Evolutionary conservation across 1,140 invertebrate species (phyloP).

Genomic region (Nymphalis io): DNA sequence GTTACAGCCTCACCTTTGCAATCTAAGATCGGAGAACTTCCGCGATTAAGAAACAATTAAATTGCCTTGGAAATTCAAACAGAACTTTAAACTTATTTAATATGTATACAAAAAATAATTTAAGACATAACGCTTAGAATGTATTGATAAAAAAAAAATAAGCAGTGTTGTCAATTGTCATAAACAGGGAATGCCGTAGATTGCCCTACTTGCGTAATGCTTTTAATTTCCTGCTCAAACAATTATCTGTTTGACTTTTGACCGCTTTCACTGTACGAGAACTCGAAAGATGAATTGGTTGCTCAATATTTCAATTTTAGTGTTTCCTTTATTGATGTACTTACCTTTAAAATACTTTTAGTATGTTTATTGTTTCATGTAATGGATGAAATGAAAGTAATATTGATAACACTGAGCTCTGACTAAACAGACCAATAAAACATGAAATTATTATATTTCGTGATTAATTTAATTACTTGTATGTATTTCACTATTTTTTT

Average conservation of each 20-base stretch:
- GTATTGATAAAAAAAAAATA: no score
- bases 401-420: not conserved
- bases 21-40: slow-evolving; percentile 40
- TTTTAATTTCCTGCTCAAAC: slow-evolving; percentile 77
- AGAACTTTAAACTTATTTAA: not conserved
- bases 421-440: not conserved
- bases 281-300: slow-evolving; percentile 45
- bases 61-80: slow-evolving; percentile 36
- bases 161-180: slow-evolving; percentile 25
- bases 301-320: slow-evolving; percentile 13
- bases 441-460: not conserved
- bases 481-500: no score
- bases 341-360: not conserved
- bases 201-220: slow-evolving; percentile 73
- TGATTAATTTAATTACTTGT: no score
- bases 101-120: not conserved
- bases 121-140: no score
- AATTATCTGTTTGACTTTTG: slow-evolving; percentile 80
- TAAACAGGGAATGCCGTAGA: slow-evolving; percentile 40
- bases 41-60: slow-evolving; percentile 46
- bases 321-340: not conserved
- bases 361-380: not conserved
- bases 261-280: slow-evolving; percentile 68
- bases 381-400: not conserved
- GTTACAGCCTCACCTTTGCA: slow-evolving; percentile 52